Base-by-base conservation (phyloP, 2,888 invertebrate genomes). In the Pseudeuparius sepicola region DNA sequence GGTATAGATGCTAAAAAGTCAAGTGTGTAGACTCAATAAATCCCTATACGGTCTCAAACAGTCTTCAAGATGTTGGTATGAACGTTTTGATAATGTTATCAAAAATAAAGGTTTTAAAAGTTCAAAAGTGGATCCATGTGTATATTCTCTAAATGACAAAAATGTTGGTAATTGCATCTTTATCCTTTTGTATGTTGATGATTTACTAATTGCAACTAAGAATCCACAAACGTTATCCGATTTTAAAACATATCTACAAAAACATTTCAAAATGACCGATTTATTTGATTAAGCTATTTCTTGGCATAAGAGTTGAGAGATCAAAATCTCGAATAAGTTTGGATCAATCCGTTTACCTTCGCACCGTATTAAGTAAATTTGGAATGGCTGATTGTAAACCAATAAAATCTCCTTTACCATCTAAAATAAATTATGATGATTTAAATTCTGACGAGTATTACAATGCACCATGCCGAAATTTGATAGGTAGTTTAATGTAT, bases 391-490 rank as follows among this genome's bases (percentile, higher is more conserved):
- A n/a, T n/a, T n/a, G 40, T 12, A 43, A 45, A 24, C 18, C 37
- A n/a, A n/a, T n/a, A n/a, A n/a, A n/a, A n/a, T n/a, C n/a, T n/a
- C n/a, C n/a, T n/a, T n/a, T n/a, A n/a, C 9, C 40, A 31, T 37
- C 33, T 26, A 46, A 50, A 41, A 25, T 51, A 38, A 37, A 51
- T 35, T 47, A 49, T 38, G 30, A 27, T n/a, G 41, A 36, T 10
- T 41, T 49, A 34, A 47, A 50, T 43, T 46, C 40, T 31, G 44
- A 48, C 17, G 39, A 46, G 40, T 18, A 28, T 18, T 42, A 37
- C 47, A 40, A 48, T 38, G 47, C 48, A 17, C 47, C 39, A 6
- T 46, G 43, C n/a, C n/a, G n/a, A n/a, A n/a, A n/a, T n/a, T n/a
- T n/a, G n/a, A n/a, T n/a, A n/a, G n/a, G n/a, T n/a, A 40, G 39